Evolutionary conservation across 1,140 invertebrate genomes (phyloP).

Genomic region (Pseudomyrmex flavicornis): DNA sequence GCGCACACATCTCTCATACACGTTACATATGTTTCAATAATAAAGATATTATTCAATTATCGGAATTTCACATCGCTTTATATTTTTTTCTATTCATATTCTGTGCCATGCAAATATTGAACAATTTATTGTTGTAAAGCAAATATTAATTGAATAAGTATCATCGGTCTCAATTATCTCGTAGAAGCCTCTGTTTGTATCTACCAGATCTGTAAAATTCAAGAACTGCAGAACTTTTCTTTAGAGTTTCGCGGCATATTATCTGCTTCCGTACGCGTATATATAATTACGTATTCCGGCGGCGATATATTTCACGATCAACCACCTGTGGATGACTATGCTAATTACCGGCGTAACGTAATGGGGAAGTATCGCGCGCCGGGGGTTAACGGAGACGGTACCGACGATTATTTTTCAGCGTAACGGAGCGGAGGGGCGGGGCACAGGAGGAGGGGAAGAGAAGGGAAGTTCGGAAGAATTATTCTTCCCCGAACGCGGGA

Average conservation of each 20-base stretch:
- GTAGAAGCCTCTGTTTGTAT: background rate
- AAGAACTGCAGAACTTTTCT: slow-evolving; percentile 32
- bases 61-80: too few relatives aligned
- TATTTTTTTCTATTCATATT: too few relatives aligned
- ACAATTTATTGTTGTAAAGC: background rate
- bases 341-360: slow-evolving; percentile 73
- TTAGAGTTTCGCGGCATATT: background rate
- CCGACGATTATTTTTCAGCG: slow-evolving; percentile 69
- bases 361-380: slow-evolving; percentile 56
- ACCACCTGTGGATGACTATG: slow-evolving; percentile 76
- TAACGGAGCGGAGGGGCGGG: slow-evolving; percentile 6
- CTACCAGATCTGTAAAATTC: slow-evolving; percentile 3
- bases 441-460: background rate
- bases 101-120: background rate
- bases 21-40: too few relatives aligned
- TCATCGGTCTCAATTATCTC: slow-evolving; percentile 25
- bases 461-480: background rate
- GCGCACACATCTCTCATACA: too few relatives aligned
- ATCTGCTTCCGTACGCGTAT: slow-evolving; percentile 20
- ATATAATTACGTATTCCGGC: slow-evolving; percentile 32
- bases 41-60: too few relatives aligned
- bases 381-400: slow-evolving; percentile 41
- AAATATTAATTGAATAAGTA: slow-evolving; percentile 31
- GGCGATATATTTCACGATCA: slow-evolving; percentile 74
- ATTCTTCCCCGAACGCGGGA: slow-evolving; percentile 34